These are phyloP conservation scores for Champsocephalus gunnari DNA, from an alignment of 2,797 vertebrate species.

Conservation along the genomic window DNA sequence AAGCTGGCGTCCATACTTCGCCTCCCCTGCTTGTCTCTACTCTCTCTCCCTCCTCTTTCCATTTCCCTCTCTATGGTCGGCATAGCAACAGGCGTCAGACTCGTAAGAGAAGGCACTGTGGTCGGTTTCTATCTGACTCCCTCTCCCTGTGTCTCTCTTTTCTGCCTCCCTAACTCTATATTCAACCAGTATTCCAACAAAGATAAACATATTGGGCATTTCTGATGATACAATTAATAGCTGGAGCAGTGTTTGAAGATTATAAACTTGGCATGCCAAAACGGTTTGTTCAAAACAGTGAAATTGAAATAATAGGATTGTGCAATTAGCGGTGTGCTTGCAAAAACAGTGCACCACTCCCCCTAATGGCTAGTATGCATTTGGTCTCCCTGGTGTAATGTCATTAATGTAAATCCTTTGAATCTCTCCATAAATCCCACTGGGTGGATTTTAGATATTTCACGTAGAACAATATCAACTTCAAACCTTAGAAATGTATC, in stretches of 20 bases:
- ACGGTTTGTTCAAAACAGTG: not conserved
- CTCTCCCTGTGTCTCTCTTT: conserved; percentile 38
- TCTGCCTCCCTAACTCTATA: conserved; percentile 48
- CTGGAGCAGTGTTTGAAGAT: not conserved
- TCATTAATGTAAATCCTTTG: conserved; percentile 20
- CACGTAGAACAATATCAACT: conserved; percentile 26
- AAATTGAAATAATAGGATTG: conserved; percentile 28
- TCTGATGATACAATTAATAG: not conserved
- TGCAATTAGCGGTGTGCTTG: conserved; percentile 12
- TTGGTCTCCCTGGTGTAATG: conserved; percentile 17
- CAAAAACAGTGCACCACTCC: conserved; percentile 33
- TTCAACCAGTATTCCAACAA: conserved; percentile 51
- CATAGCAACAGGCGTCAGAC: conserved; percentile 88
- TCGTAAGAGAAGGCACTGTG: conserved; percentile 80
- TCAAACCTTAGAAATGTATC: conserved; percentile 28
- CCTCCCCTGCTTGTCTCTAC: conserved; percentile 49
- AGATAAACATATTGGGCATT: conserved; percentile 33
- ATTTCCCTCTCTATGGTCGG: conserved; percentile 81
- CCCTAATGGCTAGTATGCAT: conserved; percentile 47
- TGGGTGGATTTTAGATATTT: conserved; percentile 32
- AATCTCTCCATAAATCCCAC: conserved; percentile 21
- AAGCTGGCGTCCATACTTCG: conserved; percentile 64
- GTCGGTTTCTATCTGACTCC: conserved; percentile 61
- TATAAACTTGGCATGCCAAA: not conserved
- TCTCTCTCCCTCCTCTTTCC: conserved; percentile 57